Base-by-base conservation (phyloP, 1,140 invertebrate species). In the Lepidurus arcticus region DNA sequence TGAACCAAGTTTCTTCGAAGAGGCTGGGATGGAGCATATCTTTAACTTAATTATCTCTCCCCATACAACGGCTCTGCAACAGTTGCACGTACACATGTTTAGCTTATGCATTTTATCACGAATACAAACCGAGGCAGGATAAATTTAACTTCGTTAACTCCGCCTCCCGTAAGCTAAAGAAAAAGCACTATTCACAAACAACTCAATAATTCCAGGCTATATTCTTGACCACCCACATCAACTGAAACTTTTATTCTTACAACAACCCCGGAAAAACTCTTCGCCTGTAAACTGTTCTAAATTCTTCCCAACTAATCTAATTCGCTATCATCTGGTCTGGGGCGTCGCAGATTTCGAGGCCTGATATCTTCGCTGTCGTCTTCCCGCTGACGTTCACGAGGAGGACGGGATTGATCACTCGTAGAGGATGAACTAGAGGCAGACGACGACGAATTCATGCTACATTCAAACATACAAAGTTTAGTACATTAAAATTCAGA, bases 111-210 rank as follows among this genome's bases (percentile, higher is more conserved):
- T 65, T n/a, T 16, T 65, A 65, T 65, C 53, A 65, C 53, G 53
- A 65, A 65, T 65, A 16, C 13, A 65, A 65, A 65, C 53, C 53
- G n/a, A 65, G 53, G 53, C 53, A 65, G 53, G 53, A 65, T 65
- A 65, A 65, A 65, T 65, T 65, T 21, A 21, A n/a, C 53, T 65
- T 65, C 21, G 6, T 9, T 21, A 65, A 11, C 53, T 65, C 3
- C 8, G 53, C 0, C 21, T 65, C 53, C 53, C 53, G 16, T 16
- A 65, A 65, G 53, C 53, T 65, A 16, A 65, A 65, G 53, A 65
- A 65, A 65, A 65, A 65, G 16, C 21, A 65, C 53, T 65, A 65
- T 65, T 65, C 53, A 65, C 53, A 65, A 9, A 65, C 16, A 65
- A 65, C 16, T 21, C 16, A 65, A 13, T 13, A 65, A n/a, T 65